phyloP scores from a whole-genome alignment of 2,113 vertebrate species.

The Australoheros scitulus region DNA sequence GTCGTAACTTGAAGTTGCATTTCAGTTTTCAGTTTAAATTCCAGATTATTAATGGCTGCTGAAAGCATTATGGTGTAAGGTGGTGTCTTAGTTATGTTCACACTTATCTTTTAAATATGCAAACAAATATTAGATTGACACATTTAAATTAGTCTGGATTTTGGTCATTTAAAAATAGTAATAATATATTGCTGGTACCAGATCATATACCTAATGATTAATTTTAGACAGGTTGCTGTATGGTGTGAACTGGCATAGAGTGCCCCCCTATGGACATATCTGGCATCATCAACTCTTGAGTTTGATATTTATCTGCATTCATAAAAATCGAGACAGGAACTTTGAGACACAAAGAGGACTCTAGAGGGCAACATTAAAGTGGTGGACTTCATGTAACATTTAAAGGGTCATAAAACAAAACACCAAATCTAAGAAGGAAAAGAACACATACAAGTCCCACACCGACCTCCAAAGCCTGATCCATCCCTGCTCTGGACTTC shows the following conservation, averaged over 20 bases:
- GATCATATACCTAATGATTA: background rate
- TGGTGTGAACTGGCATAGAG: conserved; percentile 24
- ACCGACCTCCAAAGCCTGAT: conserved; percentile 4
- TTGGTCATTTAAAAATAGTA: background rate
- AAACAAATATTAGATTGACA: background rate
- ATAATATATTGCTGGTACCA: background rate
- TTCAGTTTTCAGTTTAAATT: background rate
- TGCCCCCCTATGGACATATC: conserved; percentile 54
- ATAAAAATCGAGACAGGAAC: too few relatives aligned
- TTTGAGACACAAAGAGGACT: too few relatives aligned
- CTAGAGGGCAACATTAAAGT: background rate
- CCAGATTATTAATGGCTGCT: background rate
- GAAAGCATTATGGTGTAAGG: background rate
- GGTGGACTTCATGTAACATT: background rate
- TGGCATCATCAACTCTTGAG: conserved; percentile 10
- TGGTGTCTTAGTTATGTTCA: background rate
- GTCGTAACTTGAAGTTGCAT: background rate
- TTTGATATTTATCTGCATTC: background rate
- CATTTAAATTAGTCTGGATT: background rate
- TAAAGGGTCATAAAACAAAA: background rate
- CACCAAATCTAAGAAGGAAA: conserved; percentile 6
- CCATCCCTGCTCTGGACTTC: background rate
- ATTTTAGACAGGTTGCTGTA: background rate
- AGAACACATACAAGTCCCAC: conserved; percentile 28
- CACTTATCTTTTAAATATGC: background rate